phyloP scores from a whole-genome alignment of 2,797 vertebrate genomes.

The Craterocephalus amniculus region DNA sequence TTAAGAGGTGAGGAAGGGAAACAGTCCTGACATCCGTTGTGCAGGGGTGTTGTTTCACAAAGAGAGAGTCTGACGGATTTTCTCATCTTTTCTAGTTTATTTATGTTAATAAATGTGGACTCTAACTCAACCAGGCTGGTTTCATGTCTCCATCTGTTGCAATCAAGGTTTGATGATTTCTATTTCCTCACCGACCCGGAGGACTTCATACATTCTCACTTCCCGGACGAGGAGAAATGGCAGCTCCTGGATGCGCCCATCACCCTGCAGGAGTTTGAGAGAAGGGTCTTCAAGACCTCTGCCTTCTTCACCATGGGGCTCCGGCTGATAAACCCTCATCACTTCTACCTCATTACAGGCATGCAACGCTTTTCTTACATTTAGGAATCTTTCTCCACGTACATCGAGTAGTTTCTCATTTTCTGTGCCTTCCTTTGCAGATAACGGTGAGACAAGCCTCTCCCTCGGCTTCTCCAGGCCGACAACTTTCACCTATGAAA shows the following conservation, averaged over 20 bases:
- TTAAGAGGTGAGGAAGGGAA: slow-evolving; percentile 79
- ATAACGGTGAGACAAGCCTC: slow-evolving; percentile 81
- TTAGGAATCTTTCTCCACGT: neutral
- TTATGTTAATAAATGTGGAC: neutral
- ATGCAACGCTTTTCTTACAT: neutral
- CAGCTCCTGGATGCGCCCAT: slow-evolving; percentile 82
- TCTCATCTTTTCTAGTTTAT: neutral
- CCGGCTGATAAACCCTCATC: slow-evolving; percentile 79
- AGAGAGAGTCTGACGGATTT: neutral
- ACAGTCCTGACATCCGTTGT: neutral
- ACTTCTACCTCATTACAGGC: slow-evolving; percentile 83
- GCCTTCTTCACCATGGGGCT: slow-evolving; percentile 84
- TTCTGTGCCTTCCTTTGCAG: slow-evolving; percentile 61
- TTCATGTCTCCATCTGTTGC: slow-evolving; percentile 44
- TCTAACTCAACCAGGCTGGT: neutral
- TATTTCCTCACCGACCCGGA: slow-evolving; percentile 87
- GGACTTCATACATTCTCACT: slow-evolving; percentile 84
- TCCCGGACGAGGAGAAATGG: slow-evolving; percentile 84
- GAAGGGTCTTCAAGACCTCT: slow-evolving; percentile 85
- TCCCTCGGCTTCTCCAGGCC: slow-evolving; percentile 75
- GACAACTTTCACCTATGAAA: slow-evolving; percentile 83
- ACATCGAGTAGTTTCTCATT: neutral
- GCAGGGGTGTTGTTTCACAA: neutral
- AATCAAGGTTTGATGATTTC: slow-evolving; percentile 85
- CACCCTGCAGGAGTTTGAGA: slow-evolving; percentile 80